Evolutionary conservation across 2,113 vertebrate species (phyloP).

Genomic region (Phrynocephalus versicolor): DNA sequence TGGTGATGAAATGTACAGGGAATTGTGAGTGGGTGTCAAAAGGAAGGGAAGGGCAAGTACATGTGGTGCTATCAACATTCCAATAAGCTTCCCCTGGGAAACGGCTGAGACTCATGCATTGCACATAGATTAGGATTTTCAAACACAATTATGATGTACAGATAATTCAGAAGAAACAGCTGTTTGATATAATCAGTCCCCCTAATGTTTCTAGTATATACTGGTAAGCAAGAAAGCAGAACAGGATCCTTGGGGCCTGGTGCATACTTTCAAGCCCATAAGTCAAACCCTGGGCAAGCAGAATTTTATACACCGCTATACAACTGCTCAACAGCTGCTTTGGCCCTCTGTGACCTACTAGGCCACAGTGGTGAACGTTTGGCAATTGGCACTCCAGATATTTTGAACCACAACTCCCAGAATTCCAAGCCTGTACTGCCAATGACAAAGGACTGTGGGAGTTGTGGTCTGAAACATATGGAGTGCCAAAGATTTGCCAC

Average conservation of each 20-base stretch:
- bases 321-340: too few relatives aligned
- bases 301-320: not conserved
- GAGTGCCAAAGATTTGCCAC: too few relatives aligned
- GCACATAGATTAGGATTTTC: not conserved
- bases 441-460: too few relatives aligned
- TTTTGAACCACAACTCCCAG: too few relatives aligned
- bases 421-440: too few relatives aligned
- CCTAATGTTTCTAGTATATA: too few relatives aligned
- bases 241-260: not conserved
- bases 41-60: not conserved
- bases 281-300: not conserved
- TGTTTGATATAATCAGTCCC: not conserved
- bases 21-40: not conserved
- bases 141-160: not conserved
- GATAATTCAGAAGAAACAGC: not conserved
- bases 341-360: too few relatives aligned
- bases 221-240: too few relatives aligned
- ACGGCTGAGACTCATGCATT: not conserved
- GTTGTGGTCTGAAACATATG: too few relatives aligned
- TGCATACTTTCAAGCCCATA: not conserved
- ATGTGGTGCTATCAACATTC: not conserved
- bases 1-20: not conserved
- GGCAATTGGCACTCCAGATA: too few relatives aligned
- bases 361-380: too few relatives aligned
- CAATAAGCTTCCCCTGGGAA: not conserved